A percentile compares a stretch with the other conserved stretches of the same genome.
Evolutionary conservation across 2,113 vertebrate species (phyloP).

Genomic region (Urocynchramus pylzowi): DNA sequence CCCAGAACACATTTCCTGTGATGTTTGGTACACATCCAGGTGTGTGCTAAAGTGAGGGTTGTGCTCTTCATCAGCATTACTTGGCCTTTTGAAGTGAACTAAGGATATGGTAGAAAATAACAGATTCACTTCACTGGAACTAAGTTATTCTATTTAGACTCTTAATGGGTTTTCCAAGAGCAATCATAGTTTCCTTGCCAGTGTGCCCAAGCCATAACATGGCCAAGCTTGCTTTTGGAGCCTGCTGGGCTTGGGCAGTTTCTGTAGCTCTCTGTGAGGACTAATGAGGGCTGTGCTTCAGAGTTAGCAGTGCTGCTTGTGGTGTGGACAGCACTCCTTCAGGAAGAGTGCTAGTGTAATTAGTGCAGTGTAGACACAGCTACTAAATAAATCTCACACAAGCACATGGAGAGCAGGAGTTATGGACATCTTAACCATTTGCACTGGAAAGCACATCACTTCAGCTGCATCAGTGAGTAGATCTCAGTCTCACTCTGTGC

Average conservation of each 20-base stretch:
- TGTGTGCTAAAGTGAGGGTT: neutral
- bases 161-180: neutral
- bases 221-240: neutral
- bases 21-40: neutral
- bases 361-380: neutral
- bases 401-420: neutral
- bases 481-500: neutral
- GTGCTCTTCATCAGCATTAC: neutral
- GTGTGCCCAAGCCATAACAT: neutral
- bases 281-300: neutral
- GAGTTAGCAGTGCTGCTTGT: neutral
- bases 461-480: neutral
- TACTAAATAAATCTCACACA: neutral
- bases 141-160: neutral
- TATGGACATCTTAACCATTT: neutral
- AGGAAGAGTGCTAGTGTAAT: neutral
- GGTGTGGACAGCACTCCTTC: neutral
- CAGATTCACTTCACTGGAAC: neutral
- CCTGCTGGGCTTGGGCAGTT: neutral
- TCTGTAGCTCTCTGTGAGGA: neutral
- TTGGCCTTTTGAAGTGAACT: neutral
- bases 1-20: neutral
- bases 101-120: neutral
- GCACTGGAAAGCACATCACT: neutral
- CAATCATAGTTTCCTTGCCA: neutral